Percentiles rank a stretch among this genome's conserved stretches.
phyloP scores from a whole-genome alignment of 2,797 vertebrate genomes.

The Trichosurus vulpecula region DNA sequence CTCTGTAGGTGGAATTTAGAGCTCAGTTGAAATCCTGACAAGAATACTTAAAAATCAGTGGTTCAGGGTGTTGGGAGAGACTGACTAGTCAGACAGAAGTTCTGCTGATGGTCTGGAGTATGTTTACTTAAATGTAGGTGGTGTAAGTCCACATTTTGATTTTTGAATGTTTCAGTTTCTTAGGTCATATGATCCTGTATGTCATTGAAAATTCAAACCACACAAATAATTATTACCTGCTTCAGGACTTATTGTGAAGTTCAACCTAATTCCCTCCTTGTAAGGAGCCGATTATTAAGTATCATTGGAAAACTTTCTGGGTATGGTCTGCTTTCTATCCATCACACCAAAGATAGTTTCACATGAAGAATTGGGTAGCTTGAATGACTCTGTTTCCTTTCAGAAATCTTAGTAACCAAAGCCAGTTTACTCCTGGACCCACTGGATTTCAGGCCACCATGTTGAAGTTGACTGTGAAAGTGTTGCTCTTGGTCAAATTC shows the following conservation, averaged over 20 bases:
- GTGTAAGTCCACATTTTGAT: background rate
- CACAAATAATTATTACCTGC: constrained; percentile 15
- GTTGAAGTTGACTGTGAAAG: background rate
- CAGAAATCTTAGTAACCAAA: background rate
- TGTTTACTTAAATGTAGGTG: background rate
- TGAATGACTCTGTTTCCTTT: constrained; percentile 30
- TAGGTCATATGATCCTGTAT: background rate
- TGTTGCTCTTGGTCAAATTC: constrained; percentile 14
- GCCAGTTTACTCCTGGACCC: background rate
- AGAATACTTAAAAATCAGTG: constrained; percentile 30
- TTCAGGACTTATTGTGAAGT: background rate
- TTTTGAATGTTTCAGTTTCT: constrained; percentile 31
- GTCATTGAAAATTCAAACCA: constrained; percentile 45
- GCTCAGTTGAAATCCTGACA: background rate
- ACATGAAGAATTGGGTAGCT: constrained; percentile 22
- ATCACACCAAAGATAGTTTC: constrained; percentile 5
- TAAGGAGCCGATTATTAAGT: constrained; percentile 35
- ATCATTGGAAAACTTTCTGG: constrained; percentile 53
- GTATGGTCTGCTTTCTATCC: constrained; percentile 35
- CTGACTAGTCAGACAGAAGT: background rate
- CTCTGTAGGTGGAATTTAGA: constrained; percentile 9
- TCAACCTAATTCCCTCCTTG: constrained; percentile 26
- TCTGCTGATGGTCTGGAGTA: constrained; percentile 11
- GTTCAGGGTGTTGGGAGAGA: constrained; percentile 3
- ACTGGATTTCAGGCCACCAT: background rate